Percentiles rank a stretch among this genome's conserved stretches.
phyloP scores from a whole-genome alignment of 2,888 invertebrate genomes.

The Lycaena phlaeas region DNA sequence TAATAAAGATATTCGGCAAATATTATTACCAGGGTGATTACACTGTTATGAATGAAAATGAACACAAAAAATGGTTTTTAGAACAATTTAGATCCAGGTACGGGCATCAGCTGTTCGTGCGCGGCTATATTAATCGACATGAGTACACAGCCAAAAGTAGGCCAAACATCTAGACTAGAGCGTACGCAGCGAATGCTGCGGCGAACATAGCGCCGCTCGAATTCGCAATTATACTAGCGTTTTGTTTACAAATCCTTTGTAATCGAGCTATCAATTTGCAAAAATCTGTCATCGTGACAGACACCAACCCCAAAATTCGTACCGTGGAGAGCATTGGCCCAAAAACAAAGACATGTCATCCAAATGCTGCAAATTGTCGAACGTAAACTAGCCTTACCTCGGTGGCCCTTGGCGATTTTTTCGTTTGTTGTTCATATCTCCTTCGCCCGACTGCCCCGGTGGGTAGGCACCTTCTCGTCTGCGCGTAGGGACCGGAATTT shows the following conservation, averaged over 20 bases:
- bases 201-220: constrained; percentile 36
- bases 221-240: constrained; percentile 30
- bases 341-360: constrained; percentile 69
- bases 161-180: constrained; percentile 59
- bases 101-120: constrained; percentile 66
- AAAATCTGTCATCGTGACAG: constrained; percentile 50
- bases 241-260: constrained; percentile 57
- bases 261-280: constrained; percentile 29
- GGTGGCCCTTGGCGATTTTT: constrained; percentile 86
- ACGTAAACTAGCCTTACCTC: constrained; percentile 71
- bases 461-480: constrained; percentile 85
- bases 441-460: constrained; percentile 76
- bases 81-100: constrained; percentile 30
- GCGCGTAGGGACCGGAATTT: constrained; percentile 90
- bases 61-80: not conserved
- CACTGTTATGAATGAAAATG: not conserved
- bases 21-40: not conserved
- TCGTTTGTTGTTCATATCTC: constrained; percentile 86
- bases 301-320: constrained; percentile 36
- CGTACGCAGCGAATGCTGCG: constrained; percentile 39
- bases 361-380: constrained; percentile 40
- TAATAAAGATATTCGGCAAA: not conserved
- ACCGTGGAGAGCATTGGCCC: constrained; percentile 35
- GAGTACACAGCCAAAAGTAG: constrained; percentile 61
- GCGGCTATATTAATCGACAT: constrained; percentile 65